Evolutionary conservation across 2,113 vertebrate genomes (phyloP).

Genomic region (Grammomys surdaster): DNA sequence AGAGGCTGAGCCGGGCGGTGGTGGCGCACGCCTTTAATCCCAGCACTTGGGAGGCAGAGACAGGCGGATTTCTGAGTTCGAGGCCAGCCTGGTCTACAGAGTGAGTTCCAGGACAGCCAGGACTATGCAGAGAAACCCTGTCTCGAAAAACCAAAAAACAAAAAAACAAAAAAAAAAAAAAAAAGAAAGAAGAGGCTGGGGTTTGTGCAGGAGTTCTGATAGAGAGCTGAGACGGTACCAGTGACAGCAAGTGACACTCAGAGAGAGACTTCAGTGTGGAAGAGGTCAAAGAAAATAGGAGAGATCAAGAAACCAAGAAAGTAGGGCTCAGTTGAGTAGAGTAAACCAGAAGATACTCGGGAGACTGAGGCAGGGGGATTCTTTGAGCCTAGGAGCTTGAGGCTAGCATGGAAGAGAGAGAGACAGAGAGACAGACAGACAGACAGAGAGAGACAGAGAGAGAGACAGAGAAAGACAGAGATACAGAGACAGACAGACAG

Average conservation of each 20-base stretch:
- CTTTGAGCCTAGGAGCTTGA: background rate
- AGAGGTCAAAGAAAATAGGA: background rate
- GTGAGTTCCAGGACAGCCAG: too few relatives aligned
- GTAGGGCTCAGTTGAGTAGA: background rate
- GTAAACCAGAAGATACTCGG: background rate
- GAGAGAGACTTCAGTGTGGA: background rate
- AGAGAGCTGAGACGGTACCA: background rate
- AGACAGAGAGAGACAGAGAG: too few relatives aligned
- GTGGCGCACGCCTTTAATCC: too few relatives aligned
- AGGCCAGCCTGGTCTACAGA: too few relatives aligned
- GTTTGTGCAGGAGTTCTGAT: background rate
- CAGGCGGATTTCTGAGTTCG: too few relatives aligned
- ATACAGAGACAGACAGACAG: too few relatives aligned
- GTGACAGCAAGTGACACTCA: background rate
- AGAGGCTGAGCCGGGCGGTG: too few relatives aligned
- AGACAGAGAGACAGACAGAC: rapidly evolving
- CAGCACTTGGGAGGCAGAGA: too few relatives aligned
- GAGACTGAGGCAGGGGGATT: background rate
- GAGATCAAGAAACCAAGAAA: background rate
- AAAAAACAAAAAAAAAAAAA: too few relatives aligned
- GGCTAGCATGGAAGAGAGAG: background rate
- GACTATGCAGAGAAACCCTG: too few relatives aligned
- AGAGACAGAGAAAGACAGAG: too few relatives aligned
- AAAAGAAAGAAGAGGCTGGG: background rate
- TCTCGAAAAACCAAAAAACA: too few relatives aligned